Conservation (phyloP, 2,113 vertebrate species). For the Hemichromis elongatus region DNA sequence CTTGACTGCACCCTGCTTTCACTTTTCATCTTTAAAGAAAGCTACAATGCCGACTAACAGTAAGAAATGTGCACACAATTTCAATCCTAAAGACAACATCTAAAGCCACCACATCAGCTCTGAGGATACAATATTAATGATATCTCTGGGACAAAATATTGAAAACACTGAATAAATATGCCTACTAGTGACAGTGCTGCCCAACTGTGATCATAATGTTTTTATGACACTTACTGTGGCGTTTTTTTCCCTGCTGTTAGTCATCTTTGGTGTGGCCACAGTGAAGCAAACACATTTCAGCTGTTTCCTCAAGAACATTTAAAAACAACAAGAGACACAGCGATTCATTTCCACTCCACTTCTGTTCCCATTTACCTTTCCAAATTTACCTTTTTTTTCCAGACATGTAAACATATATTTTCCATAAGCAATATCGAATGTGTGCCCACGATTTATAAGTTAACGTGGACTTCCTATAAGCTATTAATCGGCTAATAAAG, state of each 20-base stretch:
- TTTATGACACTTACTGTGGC: not conserved
- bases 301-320: not conserved
- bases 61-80: not conserved
- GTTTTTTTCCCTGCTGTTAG: not conserved
- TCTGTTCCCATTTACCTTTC: not conserved
- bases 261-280: not conserved
- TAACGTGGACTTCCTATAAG: not conserved
- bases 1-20: not conserved
- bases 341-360: not conserved
- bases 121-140: not conserved
- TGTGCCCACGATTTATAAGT: not conserved
- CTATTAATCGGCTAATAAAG: not conserved
- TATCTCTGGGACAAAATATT: not conserved
- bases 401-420: not conserved
- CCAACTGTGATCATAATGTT: constrained; percentile 1
- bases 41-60: not conserved
- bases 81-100: not conserved
- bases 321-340: not conserved
- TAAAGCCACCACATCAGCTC: not conserved
- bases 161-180: constrained; percentile 9
- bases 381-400: not conserved
- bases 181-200: constrained; percentile 10
- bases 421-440: not conserved
- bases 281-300: not conserved
- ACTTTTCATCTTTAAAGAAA: not conserved